Evolutionary conservation across 2,888 invertebrate species (phyloP), one percentile per base, ranked within the genome.

Genomic region (Seira ritae): DNA sequence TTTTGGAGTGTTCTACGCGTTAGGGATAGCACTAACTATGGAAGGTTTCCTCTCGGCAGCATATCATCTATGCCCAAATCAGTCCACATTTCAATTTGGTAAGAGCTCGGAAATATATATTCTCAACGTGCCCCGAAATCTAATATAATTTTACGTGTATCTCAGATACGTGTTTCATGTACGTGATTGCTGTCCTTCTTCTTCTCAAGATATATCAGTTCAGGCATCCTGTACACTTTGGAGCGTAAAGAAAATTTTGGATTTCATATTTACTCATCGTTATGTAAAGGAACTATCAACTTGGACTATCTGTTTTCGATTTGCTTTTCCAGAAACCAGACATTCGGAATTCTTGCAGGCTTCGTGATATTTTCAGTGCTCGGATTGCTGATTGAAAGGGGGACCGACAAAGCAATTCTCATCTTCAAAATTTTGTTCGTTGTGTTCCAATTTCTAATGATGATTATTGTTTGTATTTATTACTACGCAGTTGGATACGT

Each of bases 131-230:
- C 8, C 31, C 31, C 31, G 31, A 8, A 31, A 31, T 31, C 3
- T n/a, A n/a, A n/a, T n/a, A n/a, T n/a, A n/a, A n/a, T 31, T 31
- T 31, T 31, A 8, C 31, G n/a, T n/a, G n/a, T n/a, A n/a, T 31
- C 8, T 31, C 90, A 93, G 93, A 93, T 89, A 93, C 93, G 0
- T 91, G 93, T 1, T 93, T 92, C 88, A 93, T 93, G 93, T 93
- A 93, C 90, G 92, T 93, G 76, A 92, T 93, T 70, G 92, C 92
- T 1, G 92, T 92, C 84, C 90, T 93, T 75, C 91, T 91, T 85
- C 92, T 93, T 90, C 89, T 93, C 80, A 92, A 92, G 90, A 91
- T 93, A 79, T 93, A 92, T 88, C 92, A 93, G 89, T 91, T 91
- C 6, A 66, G 87, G 42, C 87, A 87, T 80, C 84, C 87, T 10